Evolutionary conservation across 2,113 vertebrate species (phyloP).

Genomic region (Bubo blakistoni): DNA sequence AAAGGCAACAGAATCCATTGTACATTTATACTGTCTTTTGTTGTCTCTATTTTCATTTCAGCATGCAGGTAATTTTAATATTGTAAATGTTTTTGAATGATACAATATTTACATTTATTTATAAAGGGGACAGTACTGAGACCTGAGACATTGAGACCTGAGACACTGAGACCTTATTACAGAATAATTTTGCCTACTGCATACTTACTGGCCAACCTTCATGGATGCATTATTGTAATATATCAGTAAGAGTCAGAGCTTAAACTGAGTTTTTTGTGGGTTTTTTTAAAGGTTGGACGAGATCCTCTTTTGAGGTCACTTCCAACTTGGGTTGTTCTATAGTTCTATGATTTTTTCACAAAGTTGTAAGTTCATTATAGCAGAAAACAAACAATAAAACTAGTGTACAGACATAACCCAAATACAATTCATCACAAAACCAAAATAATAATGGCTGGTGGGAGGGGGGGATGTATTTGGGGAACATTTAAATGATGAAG

Average conservation of each 20-base stretch:
- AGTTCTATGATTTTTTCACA: background rate
- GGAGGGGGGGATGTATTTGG: background rate
- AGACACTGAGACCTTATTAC: background rate
- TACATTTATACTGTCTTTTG: background rate
- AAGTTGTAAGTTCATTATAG: background rate
- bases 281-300: background rate
- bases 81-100: background rate
- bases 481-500: background rate
- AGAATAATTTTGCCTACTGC: background rate
- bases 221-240: background rate
- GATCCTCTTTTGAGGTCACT: background rate
- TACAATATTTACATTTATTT: background rate
- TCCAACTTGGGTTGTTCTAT: background rate
- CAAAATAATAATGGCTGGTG: background rate
- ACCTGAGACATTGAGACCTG: background rate
- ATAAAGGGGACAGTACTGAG: background rate
- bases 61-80: background rate
- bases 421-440: background rate
- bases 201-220: background rate
- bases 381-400: background rate
- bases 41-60: background rate
- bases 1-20: background rate
- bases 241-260: background rate
- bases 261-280: background rate
- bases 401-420: background rate